Percentiles rank a stretch among this genome's conserved stretches.
phyloP scores from a whole-genome alignment of 2,797 vertebrate species.

The Scleropages formosus region DNA sequence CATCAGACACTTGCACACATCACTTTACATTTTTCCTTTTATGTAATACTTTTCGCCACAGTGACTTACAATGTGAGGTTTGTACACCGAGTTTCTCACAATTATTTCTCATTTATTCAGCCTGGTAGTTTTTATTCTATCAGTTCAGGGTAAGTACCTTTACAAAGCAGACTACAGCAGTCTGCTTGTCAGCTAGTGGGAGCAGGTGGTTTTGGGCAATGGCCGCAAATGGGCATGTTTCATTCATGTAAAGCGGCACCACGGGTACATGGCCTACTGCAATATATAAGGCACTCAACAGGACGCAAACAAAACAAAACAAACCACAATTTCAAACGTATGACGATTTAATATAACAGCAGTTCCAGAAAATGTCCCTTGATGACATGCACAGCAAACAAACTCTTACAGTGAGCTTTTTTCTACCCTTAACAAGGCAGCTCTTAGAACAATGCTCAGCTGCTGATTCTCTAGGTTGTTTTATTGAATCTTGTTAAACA shows the following conservation, averaged over 20 bases:
- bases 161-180: too few species aligned
- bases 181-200: constrained; percentile 6
- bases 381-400: constrained; percentile 25
- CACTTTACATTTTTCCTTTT: not conserved
- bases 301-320: constrained; percentile 32
- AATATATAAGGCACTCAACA: constrained; percentile 36
- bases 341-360: constrained; percentile 31
- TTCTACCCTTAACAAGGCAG: not conserved
- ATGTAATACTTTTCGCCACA: not conserved
- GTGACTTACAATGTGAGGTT: not conserved
- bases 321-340: constrained; percentile 40
- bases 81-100: too few species aligned
- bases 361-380: constrained; percentile 12
- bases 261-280: constrained; percentile 7
- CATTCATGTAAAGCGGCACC: constrained; percentile 30
- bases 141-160: too few species aligned
- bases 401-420: constrained; percentile 31
- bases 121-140: too few species aligned
- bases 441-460: constrained; percentile 9
- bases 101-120: too few species aligned
- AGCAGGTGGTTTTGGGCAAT: constrained; percentile 19
- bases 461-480: constrained; percentile 23
- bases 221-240: constrained; percentile 26
- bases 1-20: not conserved
- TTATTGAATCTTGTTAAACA: not conserved